These are phyloP conservation scores for Percopsis omiscomaycus DNA, from an alignment of 2,797 vertebrate species.

Conservation along the genomic window DNA sequence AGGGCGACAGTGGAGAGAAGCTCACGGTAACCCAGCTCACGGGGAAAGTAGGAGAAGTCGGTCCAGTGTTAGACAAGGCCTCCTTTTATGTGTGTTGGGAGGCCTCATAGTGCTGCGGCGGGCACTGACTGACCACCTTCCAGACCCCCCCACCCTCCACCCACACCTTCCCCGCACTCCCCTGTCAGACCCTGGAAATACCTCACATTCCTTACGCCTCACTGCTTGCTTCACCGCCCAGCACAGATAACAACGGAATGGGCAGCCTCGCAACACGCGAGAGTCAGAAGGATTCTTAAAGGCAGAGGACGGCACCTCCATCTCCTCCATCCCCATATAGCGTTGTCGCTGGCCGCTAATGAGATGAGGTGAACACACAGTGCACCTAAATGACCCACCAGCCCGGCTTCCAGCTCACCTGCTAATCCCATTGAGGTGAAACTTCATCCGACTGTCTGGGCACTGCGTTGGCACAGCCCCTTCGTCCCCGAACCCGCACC, in stretches of 20 bases:
- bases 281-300: constrained; percentile 26
- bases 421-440: constrained; percentile 70
- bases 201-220: constrained; percentile 76
- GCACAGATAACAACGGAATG: constrained; percentile 74
- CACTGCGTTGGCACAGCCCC: constrained; percentile 26
- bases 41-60: constrained; percentile 44
- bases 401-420: constrained; percentile 40
- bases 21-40: constrained; percentile 27
- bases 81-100: constrained; percentile 60
- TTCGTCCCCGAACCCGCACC: not conserved
- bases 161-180: constrained; percentile 28
- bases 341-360: constrained; percentile 54
- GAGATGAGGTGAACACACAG: constrained; percentile 39
- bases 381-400: constrained; percentile 49
- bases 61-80: constrained; percentile 53
- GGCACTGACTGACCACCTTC: constrained; percentile 63
- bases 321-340: constrained; percentile 40
- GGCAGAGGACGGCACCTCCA: constrained; percentile 42
- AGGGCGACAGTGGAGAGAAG: constrained; percentile 32
- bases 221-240: constrained; percentile 68
- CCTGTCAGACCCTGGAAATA: constrained; percentile 71
- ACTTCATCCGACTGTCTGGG: constrained; percentile 60
- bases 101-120: constrained; percentile 59
- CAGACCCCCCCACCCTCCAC: constrained; percentile 22
- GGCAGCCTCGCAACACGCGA: constrained; percentile 56